These are phyloP conservation scores for Aurelia sp. DNA, from an alignment of 30 jellyfish, hydroid and myxozoan species.

Conservation along the genomic window DNA sequence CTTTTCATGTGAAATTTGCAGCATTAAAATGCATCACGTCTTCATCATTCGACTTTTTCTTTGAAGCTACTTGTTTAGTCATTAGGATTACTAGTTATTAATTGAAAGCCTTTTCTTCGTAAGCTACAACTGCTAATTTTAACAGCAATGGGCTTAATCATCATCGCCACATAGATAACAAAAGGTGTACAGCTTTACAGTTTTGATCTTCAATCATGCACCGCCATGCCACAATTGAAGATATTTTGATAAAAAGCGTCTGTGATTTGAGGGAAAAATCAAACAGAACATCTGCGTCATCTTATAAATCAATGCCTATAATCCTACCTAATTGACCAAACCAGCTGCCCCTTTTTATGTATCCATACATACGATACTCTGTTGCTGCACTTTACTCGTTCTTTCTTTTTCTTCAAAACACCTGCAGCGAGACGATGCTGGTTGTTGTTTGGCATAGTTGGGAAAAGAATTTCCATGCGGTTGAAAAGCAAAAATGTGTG, in stretches of 20 bases:
- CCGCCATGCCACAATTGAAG: constrained; percentile 40
- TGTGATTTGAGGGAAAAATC: constrained; percentile 6
- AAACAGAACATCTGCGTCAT: constrained; percentile 20
- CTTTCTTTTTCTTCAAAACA: too few species aligned
- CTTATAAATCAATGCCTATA: constrained; percentile 25
- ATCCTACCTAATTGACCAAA: constrained; percentile 24
- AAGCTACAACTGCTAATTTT: not conserved
- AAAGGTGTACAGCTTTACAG: not conserved
- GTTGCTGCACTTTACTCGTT: too few species aligned
- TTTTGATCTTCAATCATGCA: constrained; percentile 4
- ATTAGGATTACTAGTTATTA: not conserved
- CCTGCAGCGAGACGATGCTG: too few species aligned
- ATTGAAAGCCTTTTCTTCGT: not conserved
- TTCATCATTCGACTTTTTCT: too few species aligned
- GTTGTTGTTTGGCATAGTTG: too few species aligned
- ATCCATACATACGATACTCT: constrained; percentile 15
- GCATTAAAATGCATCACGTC: too few species aligned
- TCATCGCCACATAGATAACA: not conserved
- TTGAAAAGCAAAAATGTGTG: too few species aligned
- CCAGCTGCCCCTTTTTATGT: constrained; percentile 28
- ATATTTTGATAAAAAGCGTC: constrained; percentile 29
- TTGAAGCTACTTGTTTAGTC: too few species aligned
- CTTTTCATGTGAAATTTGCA: too few species aligned
- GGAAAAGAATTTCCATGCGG: too few species aligned
- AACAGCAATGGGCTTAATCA: not conserved